Evolutionary conservation across 1,140 invertebrate genomes (phyloP).

Genomic region (Epicauta chinensis): DNA sequence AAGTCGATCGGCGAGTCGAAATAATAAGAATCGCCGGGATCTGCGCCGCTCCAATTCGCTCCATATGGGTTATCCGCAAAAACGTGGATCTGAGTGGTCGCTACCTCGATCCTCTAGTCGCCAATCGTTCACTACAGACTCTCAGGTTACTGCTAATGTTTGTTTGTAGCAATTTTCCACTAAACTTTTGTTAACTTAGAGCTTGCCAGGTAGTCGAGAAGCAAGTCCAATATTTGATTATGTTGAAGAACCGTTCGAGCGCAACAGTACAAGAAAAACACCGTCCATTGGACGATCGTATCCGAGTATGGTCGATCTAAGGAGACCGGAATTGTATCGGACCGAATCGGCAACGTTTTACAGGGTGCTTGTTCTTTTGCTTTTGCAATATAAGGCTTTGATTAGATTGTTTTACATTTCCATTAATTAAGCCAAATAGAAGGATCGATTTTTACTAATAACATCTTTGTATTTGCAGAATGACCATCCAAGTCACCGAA

Average conservation of each 20-base stretch:
- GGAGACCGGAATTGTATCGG: slow-evolving; percentile 38
- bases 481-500: slow-evolving; percentile 24
- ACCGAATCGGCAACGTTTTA: slow-evolving; percentile 28
- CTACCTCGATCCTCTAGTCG: slow-evolving; percentile 52
- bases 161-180: neutral
- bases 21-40: slow-evolving; percentile 19
- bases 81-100: slow-evolving; percentile 37
- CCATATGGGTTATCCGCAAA: slow-evolving; percentile 34
- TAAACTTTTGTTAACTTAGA: slow-evolving; percentile 20
- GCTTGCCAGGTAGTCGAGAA: slow-evolving; percentile 42
- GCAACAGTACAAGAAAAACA: slow-evolving; percentile 15
- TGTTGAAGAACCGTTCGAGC: slow-evolving; percentile 23
- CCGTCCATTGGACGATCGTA: slow-evolving; percentile 19
- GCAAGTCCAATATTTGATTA: slow-evolving; percentile 42
- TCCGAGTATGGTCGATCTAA: slow-evolving; percentile 40
- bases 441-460: neutral
- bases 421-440: neutral
- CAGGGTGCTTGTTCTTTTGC: slow-evolving; percentile 30
- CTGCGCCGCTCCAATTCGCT: slow-evolving; percentile 47
- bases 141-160: slow-evolving; percentile 45
- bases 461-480: slow-evolving; percentile 5
- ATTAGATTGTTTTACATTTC: neutral
- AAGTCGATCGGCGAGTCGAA: slow-evolving; percentile 24
- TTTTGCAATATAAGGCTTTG: slow-evolving; percentile 14
- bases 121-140: slow-evolving; percentile 58